Evolutionary conservation across 1,140 invertebrate genomes (phyloP).

Genomic region (Aphaenogaster ashmeadi): DNA sequence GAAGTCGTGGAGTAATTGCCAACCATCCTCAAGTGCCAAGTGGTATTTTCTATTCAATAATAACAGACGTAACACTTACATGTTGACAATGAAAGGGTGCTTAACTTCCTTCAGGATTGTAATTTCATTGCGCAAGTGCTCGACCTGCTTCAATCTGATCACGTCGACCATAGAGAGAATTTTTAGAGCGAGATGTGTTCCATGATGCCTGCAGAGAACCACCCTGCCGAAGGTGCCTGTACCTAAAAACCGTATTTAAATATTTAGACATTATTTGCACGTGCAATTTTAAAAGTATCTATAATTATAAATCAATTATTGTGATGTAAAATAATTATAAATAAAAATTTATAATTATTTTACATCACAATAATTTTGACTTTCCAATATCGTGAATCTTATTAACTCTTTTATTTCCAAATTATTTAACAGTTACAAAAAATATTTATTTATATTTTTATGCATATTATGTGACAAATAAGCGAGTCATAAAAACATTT

Average conservation of each 20-base stretch:
- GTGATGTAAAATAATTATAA: neutral
- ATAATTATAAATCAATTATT: too few species aligned
- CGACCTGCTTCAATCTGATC: constrained; percentile 96
- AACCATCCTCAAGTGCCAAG: neutral
- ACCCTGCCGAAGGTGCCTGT: constrained; percentile 98
- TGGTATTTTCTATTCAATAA: neutral
- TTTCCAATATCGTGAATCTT: neutral
- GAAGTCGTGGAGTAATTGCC: constrained; percentile 11
- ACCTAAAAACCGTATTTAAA: constrained; percentile 88
- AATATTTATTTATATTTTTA: too few species aligned
- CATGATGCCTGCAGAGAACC: constrained; percentile 94
- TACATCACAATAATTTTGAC: neutral
- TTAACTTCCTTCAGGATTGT: constrained; percentile 95
- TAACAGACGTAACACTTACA: constrained; percentile 90
- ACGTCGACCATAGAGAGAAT: constrained; percentile 97
- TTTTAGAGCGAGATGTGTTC: constrained; percentile 92
- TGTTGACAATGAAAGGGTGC: constrained; percentile 97
- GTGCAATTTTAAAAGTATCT: neutral
- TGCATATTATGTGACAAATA: too few species aligned
- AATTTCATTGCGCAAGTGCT: constrained; percentile 98
- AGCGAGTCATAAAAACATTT: too few species aligned
- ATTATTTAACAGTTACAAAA: too few species aligned
- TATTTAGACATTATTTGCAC: neutral
- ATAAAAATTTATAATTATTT: neutral
- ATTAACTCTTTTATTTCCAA: too few species aligned